Evolutionary conservation across 1,140 invertebrate genomes (phyloP).

Genomic region (Atopsyche davidsoni): DNA sequence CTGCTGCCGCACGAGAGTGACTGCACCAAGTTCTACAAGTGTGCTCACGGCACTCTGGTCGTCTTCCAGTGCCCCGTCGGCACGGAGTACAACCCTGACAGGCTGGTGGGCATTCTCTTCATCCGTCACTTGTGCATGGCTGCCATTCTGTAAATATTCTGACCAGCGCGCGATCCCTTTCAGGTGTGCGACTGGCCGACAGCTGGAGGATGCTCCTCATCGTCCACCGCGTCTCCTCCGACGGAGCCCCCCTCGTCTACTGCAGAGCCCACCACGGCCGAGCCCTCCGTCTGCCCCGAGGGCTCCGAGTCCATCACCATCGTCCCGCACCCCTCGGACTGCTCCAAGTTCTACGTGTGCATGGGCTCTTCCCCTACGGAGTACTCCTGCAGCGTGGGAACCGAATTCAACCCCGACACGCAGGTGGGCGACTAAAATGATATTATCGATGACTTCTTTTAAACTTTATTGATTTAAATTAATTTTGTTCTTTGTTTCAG

Average conservation of each 20-base stretch:
- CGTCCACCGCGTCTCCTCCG: background rate
- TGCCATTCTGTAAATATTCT: background rate
- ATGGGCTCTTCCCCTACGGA: background rate
- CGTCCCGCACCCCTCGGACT: constrained; percentile 7
- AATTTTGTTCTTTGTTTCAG: too few species aligned
- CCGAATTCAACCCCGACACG: constrained; percentile 4
- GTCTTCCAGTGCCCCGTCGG: constrained; percentile 38
- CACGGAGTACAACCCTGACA: constrained; percentile 38
- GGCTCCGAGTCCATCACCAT: background rate
- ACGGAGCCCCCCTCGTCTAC: constrained; percentile 4
- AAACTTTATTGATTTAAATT: too few species aligned
- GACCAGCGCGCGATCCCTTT: background rate
- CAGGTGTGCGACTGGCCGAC: constrained; percentile 18
- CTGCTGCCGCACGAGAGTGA: constrained; percentile 37
- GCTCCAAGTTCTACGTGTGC: constrained; percentile 16
- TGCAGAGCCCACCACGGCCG: background rate
- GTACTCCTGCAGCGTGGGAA: constrained; percentile 2
- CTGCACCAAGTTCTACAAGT: constrained; percentile 45
- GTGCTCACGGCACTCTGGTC: constrained; percentile 35
- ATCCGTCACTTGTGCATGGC: too few species aligned
- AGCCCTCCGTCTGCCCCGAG: constrained; percentile 1
- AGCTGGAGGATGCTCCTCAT: constrained; percentile 5
- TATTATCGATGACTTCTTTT: too few species aligned
- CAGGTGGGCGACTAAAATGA: background rate
- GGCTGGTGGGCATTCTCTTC: background rate